A percentile compares a stretch with the other conserved stretches of the same genome.
Evolutionary conservation across 2,797 vertebrate genomes (phyloP).

Genomic region (Rhinella marina): DNA sequence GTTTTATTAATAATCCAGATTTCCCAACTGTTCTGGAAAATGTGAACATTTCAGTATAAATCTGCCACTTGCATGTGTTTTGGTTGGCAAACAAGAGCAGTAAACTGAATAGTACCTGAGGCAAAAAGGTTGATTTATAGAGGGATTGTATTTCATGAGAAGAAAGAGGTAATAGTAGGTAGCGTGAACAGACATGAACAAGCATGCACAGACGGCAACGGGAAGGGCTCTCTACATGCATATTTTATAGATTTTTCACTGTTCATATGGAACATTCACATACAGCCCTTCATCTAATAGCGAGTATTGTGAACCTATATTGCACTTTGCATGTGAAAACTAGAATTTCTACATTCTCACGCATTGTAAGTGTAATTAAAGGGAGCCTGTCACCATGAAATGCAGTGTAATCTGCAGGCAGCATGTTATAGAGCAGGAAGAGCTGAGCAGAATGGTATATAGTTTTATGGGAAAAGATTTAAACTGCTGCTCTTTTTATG

Average conservation of each 20-base stretch:
- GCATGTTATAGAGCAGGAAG: no score
- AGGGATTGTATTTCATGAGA: slow-evolving; percentile 64
- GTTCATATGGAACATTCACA: slow-evolving; percentile 8
- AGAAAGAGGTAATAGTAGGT: slow-evolving; percentile 48
- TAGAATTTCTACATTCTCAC: slow-evolving; percentile 15
- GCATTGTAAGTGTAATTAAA: not conserved
- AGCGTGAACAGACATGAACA: slow-evolving; percentile 62
- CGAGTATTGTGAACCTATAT: not conserved
- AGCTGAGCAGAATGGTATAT: no score
- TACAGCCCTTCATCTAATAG: not conserved
- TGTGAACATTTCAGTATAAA: not conserved
- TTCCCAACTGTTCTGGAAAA: not conserved
- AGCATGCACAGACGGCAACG: slow-evolving; percentile 55
- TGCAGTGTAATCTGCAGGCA: no score
- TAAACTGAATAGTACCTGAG: slow-evolving; percentile 56
- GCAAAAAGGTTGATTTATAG: slow-evolving; percentile 62
- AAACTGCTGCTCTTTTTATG: no score
- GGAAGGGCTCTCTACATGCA: slow-evolving; percentile 57
- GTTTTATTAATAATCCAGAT: not conserved
- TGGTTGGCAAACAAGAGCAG: slow-evolving; percentile 62
- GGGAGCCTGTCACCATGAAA: no score
- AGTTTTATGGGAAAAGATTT: no score
- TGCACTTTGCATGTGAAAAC: slow-evolving; percentile 20
- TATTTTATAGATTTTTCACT: slow-evolving; percentile 24
- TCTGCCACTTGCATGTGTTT: slow-evolving; percentile 24